Base-by-base conservation (phyloP, 2,797 vertebrate species). In the Florisuga fusca region DNA sequence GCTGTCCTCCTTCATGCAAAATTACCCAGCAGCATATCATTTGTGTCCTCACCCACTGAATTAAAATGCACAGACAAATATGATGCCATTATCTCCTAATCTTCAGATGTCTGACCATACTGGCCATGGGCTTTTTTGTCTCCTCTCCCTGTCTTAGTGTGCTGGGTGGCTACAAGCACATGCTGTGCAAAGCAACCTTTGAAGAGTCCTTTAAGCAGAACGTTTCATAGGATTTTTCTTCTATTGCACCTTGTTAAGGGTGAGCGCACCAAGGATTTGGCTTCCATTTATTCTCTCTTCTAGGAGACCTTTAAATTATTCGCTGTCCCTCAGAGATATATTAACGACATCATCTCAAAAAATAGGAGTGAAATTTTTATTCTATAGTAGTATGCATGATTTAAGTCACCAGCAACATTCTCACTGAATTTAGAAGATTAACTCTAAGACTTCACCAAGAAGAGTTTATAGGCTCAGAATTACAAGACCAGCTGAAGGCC, bases 21-120 rank as follows among this genome's bases (percentile, higher is more conserved):
- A 58, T 38, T 25, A 10, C 1, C 0, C 57, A 23, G 8, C 6
- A 68, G 4, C 9, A 6, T 2, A 4, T 20, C 9, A 20, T 20
- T 62, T 63, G 15, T 74, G 74, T 43, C 58, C 34, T 51, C 54
- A 22, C 16, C n/a, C 45, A 26, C 50, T 27, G 33, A 73, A 75
- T 48, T 61, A 66, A 75, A 67, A 62, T 22, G 18, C 67, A 23
- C 54, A 53, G 55, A 54, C 36, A 85, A 71, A 83, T 34, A 16
- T 5, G 29, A 77, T 22, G 18, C 5, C 38, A 14, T 71, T 63
- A 58, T 29, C 48, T 85, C 72, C 61, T 67, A 25, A 71, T 23
- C 16, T 51, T 72, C 77, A 84, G 45, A n/a, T 54, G 19, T n/a
- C 67, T 13, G 5, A 21, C 38, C 6, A 0, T 61, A 46, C 69